Evolutionary conservation across 2,113 vertebrate species (phyloP), one percentile per base, ranked within the genome.

Genomic region (Conger conger): DNA sequence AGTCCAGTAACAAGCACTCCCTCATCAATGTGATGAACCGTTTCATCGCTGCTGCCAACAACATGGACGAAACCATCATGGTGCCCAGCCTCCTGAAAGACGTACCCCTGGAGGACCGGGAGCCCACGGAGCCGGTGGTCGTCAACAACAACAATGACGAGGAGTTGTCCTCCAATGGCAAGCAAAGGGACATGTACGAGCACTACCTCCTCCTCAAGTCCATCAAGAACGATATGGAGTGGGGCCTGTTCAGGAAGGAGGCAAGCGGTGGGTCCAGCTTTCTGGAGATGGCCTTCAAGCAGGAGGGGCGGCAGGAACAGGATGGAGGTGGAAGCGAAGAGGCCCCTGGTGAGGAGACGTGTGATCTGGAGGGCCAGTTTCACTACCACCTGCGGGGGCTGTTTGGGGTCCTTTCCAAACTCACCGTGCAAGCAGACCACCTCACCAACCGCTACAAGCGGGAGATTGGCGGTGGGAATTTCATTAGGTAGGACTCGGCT

Each of bases 61-160:
- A 96, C 93, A 96, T 96, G 95, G 94, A 96, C 36, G 95, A 96
- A 87, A 96, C 95, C 87, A 95, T 96, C 91, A 95, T 96, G 95
- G 95, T 96, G 87, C 95, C 95, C 30, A 96, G 91, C 90, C 90
- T 96, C 77, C 90, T 96, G 87, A 84, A 93, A 54, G 95, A 96
- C 35, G 50, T 96, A 81, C 95, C 95, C 0, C 90, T 95, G 88
- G 93, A 94, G 82, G 95, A 95, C 77, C 93, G 92, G 82, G 89
- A 88, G 1, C 57, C 83, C 23, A 76, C 83, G 6, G 45, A 77
- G 6, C 37, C 82, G 0, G 81, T 88, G 63, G 87, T 91, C 86
- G 30, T 89, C 0, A 35, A 90, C 0, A 92, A 92, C 90, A 88
- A 91, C 18, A 86, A 86, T 3, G 27, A 78, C 4, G 20, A 27